Percentiles rank a stretch among this genome's conserved stretches.
Conservation (phyloP, 2,113 vertebrate genomes). For the Cisticola juncidis region DNA sequence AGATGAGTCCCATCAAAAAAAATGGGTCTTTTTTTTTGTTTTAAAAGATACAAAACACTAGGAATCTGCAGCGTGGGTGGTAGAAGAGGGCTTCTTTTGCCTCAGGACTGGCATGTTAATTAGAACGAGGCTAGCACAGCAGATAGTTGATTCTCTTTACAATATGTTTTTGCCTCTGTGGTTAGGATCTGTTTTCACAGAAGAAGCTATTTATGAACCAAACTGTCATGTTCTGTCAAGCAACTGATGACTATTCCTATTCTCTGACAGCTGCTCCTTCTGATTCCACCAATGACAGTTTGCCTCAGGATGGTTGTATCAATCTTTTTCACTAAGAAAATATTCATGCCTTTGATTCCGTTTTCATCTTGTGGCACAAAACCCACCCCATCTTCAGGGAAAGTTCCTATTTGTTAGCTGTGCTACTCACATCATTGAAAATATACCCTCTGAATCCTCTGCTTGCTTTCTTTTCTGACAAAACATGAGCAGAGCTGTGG, state of each 20-base stretch:
- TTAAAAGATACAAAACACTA: neutral
- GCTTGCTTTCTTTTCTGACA: neutral
- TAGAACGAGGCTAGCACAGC: constrained; percentile 46
- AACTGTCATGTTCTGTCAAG: constrained; percentile 38
- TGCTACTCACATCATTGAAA: neutral
- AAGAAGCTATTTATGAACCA: constrained; percentile 51
- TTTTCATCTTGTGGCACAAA: neutral
- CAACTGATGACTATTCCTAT: constrained; percentile 26
- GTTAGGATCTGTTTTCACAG: constrained; percentile 37
- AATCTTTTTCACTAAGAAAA: neutral
- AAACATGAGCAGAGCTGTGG: neutral
- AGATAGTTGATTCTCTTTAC: constrained; percentile 17
- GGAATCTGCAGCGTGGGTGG: neutral
- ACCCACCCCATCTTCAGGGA: neutral
- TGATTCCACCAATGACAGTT: neutral
- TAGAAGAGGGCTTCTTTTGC: neutral
- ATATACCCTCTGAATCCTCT: neutral
- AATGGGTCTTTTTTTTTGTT: neutral
- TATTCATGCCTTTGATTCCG: neutral
- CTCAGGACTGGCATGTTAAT: constrained; percentile 11
- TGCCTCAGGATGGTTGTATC: constrained; percentile 5
- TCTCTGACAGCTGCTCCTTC: constrained; percentile 11
- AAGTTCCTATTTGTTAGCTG: neutral
- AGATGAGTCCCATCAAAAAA: neutral
- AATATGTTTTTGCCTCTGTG: constrained; percentile 38